Evolutionary conservation across 2,113 vertebrate species (phyloP).

Genomic region (Rutilus rutilus): DNA sequence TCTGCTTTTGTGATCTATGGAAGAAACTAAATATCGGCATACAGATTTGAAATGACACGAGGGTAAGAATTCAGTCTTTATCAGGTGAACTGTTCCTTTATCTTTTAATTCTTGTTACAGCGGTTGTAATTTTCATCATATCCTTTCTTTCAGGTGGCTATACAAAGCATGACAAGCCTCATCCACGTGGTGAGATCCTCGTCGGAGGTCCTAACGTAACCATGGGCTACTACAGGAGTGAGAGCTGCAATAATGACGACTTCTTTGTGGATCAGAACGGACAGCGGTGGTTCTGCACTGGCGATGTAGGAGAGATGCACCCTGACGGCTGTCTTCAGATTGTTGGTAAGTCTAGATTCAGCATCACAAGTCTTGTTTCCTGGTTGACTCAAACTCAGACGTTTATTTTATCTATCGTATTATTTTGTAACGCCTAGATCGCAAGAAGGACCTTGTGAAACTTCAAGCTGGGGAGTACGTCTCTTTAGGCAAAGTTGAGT

Average conservation of each 20-base stretch:
- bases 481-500: constrained; percentile 95
- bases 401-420: neutral
- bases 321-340: constrained; percentile 96
- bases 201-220: constrained; percentile 96
- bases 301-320: constrained; percentile 93
- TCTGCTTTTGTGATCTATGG: neutral
- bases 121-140: neutral
- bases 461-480: constrained; percentile 98
- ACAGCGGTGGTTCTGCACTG: constrained; percentile 97
- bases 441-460: constrained; percentile 97
- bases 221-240: constrained; percentile 89
- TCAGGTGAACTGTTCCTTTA: neutral
- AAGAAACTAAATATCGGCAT: neutral
- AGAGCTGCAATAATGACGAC: constrained; percentile 79
- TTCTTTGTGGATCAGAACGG: constrained; percentile 86
- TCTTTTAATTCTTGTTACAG: neutral
- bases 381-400: neutral
- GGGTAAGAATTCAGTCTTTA: too few relatives aligned
- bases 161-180: constrained; percentile 87
- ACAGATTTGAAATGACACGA: neutral
- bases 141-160: constrained; percentile 84
- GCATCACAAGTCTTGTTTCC: neutral
- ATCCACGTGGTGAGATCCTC: constrained; percentile 93
- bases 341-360: constrained; percentile 74
- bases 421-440: constrained; percentile 74